phyloP scores from a whole-genome alignment of 2,888 invertebrate genomes.

The Blastobasis lacticolella region DNA sequence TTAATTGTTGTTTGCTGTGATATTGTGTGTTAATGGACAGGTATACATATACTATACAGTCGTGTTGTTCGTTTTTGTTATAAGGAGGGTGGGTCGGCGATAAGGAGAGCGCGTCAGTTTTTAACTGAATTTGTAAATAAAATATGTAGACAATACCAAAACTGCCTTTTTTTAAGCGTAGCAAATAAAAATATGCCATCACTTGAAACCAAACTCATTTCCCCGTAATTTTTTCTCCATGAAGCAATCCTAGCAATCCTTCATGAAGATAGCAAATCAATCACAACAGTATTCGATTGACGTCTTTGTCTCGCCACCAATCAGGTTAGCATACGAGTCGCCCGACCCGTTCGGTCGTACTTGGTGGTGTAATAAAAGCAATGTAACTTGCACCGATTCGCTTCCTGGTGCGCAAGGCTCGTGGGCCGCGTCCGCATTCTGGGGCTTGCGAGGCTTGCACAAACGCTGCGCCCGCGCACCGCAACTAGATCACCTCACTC shows the following conservation, averaged over 20 bases:
- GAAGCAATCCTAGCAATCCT: no score
- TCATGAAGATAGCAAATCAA: no score
- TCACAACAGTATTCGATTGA: no score
- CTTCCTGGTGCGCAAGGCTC: constrained; percentile 51
- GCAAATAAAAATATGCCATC: no score
- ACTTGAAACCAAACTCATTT: no score
- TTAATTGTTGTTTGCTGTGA: constrained; percentile 72
- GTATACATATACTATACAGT: constrained; percentile 46
- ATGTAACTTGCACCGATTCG: constrained; percentile 28
- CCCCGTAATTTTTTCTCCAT: no score
- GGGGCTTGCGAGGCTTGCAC: constrained; percentile 28
- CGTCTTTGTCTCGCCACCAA: no score
- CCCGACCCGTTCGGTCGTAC: no score
- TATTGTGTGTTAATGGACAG: constrained; percentile 69
- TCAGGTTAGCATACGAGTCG: no score
- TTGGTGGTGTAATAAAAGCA: constrained; percentile 9
- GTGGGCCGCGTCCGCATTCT: constrained; percentile 69
- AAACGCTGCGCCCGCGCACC: constrained; percentile 30
- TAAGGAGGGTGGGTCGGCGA: constrained; percentile 33
- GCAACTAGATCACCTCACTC: constrained; percentile 62
- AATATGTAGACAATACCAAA: constrained; percentile 34
- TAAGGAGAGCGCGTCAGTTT: constrained; percentile 31
- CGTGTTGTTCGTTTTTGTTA: constrained; percentile 51
- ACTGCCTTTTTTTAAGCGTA: not conserved
- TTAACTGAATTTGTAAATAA: constrained; percentile 64